Evolutionary conservation across 2,797 vertebrate genomes (phyloP).

Genomic region (Calcarius lapponicus): DNA sequence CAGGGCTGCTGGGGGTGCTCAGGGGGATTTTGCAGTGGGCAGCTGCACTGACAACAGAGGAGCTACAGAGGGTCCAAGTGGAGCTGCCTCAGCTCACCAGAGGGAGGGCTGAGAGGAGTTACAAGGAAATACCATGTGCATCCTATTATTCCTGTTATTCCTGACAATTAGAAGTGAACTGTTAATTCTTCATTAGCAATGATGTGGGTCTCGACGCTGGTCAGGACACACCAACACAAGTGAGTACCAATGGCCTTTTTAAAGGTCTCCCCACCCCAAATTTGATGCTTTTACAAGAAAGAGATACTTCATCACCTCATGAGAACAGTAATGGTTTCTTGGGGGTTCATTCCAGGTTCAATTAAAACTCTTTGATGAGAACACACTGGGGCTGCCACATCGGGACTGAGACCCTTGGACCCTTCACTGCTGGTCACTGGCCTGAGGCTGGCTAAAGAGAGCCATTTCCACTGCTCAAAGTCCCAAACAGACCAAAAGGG

Average conservation of each 20-base stretch:
- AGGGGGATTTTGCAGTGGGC: not conserved
- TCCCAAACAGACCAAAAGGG: not conserved
- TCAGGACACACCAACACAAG: not conserved
- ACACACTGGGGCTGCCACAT: not conserved
- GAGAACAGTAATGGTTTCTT: slow-evolving; percentile 34
- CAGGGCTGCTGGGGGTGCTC: accelerated
- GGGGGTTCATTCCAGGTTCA: not conserved
- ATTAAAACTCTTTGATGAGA: not conserved
- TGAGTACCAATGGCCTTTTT: not conserved
- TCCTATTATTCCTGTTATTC: not conserved
- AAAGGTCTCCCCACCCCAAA: not conserved
- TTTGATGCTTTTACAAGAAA: not conserved
- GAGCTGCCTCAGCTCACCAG: not conserved
- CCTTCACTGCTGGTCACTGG: not conserved
- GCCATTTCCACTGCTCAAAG: not conserved
- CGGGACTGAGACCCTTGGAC: not conserved
- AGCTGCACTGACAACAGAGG: not conserved
- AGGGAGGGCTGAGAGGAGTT: not conserved
- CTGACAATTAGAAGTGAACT: not conserved
- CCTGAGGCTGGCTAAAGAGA: not conserved
- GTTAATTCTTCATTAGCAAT: not conserved
- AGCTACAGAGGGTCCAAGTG: not conserved
- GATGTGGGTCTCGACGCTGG: not conserved
- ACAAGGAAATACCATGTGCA: not conserved
- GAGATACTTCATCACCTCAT: not conserved